Base-by-base conservation (phyloP, 2,888 invertebrate species). In the Eupeodes latifasciatus region DNA sequence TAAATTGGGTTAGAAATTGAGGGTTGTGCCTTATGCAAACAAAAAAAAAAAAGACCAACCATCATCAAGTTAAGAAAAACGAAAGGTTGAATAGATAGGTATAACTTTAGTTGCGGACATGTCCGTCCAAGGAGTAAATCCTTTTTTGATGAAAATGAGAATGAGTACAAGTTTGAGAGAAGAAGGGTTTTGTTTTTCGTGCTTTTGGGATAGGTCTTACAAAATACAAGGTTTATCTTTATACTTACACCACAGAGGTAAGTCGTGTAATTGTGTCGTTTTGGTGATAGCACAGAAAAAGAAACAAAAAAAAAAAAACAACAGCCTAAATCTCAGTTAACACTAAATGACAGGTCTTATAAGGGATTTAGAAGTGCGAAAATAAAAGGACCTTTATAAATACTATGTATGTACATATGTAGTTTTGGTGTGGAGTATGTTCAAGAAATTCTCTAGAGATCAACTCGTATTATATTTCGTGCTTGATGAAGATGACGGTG, bases 141-240 rank as follows among this genome's bases (percentile, higher is more conserved):
- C 34, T 47, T 80, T 75, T 51, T 64, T 16, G 16, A 62, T 62
- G 64, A 75, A 40, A 84, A 84, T 76, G 34, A 44, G 59, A 69
- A 79, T 75, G 12, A 9, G 34, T 27, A 27, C 27, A 27, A 2
- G 19, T 19, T 19, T 19, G 19, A 19, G 19, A 19, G 27, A 27
- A 27, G 27, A 27, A 62, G 62, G 19, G 36, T 12, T 27, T 49
- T n/a, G 27, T 34, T 51, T 11, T 49, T n/a, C 16, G 62, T n/a
- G 57, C 69, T 62, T 61, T 76, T 76, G 75, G 75, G 69, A 27
- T 80, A 79, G 80, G 80, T 75, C 34, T 61, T 69, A 16, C 5
- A 55, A 55, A 19, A 6, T 12, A 16, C 11, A 69, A 69, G 36
- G 53, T 53, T 53, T 53, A 36, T 69, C 40, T 7, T 36, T 40